phyloP scores from a whole-genome alignment of 2,113 vertebrate genomes.

The Ifrita kowaldi region DNA sequence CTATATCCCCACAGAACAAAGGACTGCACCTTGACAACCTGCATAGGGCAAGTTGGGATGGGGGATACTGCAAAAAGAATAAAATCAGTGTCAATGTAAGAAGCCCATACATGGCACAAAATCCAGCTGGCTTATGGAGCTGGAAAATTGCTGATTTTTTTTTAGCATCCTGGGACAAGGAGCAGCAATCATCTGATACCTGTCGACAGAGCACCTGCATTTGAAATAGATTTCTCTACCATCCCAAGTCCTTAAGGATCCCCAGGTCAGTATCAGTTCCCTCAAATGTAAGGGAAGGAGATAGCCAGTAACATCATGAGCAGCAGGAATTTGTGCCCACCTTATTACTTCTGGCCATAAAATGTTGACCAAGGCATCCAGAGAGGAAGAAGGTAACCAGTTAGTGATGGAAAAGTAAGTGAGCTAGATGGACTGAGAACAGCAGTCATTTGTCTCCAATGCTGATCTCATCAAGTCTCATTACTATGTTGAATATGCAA shows the following conservation, averaged over 20 bases:
- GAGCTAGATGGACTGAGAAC: neutral
- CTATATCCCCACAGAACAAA: neutral
- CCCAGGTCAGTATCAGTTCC: neutral
- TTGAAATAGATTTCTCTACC: neutral
- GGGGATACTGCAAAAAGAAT: neutral
- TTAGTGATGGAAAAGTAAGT: neutral
- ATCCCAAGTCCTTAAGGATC: neutral
- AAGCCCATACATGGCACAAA: neutral
- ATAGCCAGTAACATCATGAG: fast-evolving
- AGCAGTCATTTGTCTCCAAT: neutral
- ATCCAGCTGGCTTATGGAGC: neutral
- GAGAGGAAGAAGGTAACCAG: neutral
- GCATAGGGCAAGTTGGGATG: neutral
- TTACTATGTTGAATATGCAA: constrained; percentile 9
- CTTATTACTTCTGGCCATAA: neutral
- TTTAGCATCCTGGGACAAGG: neutral
- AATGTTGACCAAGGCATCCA: neutral
- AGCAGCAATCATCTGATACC: neutral
- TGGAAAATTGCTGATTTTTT: neutral
- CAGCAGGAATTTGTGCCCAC: neutral
- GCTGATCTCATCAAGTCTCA: neutral
- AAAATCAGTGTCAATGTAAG: neutral
- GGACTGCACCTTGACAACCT: neutral
- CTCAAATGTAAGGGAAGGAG: neutral
- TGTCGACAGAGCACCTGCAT: neutral